phyloP scores from a whole-genome alignment of 2,888 invertebrate species.

The Pyrgus malvae region DNA sequence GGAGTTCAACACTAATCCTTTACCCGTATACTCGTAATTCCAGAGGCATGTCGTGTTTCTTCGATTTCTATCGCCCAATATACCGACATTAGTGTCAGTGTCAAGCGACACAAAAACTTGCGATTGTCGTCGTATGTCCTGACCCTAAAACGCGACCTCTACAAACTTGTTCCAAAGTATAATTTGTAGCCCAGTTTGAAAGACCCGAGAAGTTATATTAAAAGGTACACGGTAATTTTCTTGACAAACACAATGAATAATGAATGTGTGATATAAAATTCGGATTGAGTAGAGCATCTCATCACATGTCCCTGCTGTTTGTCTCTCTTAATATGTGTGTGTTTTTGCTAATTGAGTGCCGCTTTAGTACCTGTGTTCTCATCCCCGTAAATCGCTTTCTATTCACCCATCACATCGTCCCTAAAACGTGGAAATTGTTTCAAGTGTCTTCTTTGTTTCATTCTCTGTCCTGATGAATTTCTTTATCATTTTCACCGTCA shows the following conservation, averaged over 20 bases:
- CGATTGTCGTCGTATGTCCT: too few relatives aligned
- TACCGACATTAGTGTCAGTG: too few relatives aligned
- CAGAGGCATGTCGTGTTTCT: too few relatives aligned
- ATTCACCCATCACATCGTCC: slow-evolving; percentile 57
- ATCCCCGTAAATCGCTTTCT: slow-evolving; percentile 41
- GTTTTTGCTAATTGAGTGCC: slow-evolving; percentile 79
- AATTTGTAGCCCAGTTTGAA: slow-evolving; percentile 56
- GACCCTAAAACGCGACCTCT: slow-evolving; percentile 55
- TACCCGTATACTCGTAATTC: too few relatives aligned
- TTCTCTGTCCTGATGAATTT: neutral
- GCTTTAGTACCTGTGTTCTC: slow-evolving; percentile 57
- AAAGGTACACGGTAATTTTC: slow-evolving; percentile 80
- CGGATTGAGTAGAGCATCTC: slow-evolving; percentile 72
- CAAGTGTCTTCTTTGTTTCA: neutral
- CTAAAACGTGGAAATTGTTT: slow-evolving; percentile 45
- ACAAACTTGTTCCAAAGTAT: slow-evolving; percentile 68
- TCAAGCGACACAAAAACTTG: too few relatives aligned
- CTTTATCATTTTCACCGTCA: too few relatives aligned
- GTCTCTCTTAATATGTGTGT: slow-evolving; percentile 78
- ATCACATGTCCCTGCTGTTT: slow-evolving; percentile 71
- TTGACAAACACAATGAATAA: slow-evolving; percentile 78
- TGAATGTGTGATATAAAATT: slow-evolving; percentile 79
- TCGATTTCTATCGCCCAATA: too few relatives aligned
- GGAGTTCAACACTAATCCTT: too few relatives aligned
- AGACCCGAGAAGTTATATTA: slow-evolving; percentile 75